Base-by-base conservation (phyloP, 1,140 invertebrate species). In the Apis florea region DNA sequence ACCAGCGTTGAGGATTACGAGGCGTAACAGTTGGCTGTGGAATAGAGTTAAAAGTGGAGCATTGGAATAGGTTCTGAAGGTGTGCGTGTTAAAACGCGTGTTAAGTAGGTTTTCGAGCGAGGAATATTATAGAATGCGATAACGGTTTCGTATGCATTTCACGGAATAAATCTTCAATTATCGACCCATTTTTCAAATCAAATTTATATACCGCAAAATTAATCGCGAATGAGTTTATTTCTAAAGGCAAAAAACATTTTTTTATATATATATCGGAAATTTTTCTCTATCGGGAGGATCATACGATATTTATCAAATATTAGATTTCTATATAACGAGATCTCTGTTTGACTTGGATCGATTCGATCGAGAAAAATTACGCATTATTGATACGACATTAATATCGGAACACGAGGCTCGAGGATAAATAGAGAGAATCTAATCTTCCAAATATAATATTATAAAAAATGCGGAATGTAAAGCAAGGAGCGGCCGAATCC, bases 401-500 rank as follows among this genome's bases (percentile, higher is more conserved):
- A n/a, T 47, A 58, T 40, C 53, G 26, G 0, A 8, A 69, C n/a
- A n/a, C 47, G 17, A 31, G n/a, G 47, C 31, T 53, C n/a, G 72
- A 17, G 58, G 9, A 31, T n/a, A 75, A 49, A 75, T 2, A 51
- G n/a, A 75, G 15, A 13, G 11, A 75, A 75, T 63, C 72, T 75
- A 75, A 75, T 75, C 72, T 75, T 75, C 59, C 59, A 64, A 63
- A 75, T 75, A 51, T 63, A 53, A 51, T 75, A 0, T 40, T 40
- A 64, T 8, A 75, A 75, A 63, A 64, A 64, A 15, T 13, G 19
- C n/a, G n/a, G n/a, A 75, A 51, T 75, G 72, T 63, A 75, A 75
- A 75, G 47, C 47, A 75, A 75, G 72, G 72, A 75, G 72, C 58
- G 72, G 72, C 26, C 24, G 49, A 63, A 75, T 63, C 31, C 31